A percentile compares a stretch with the other conserved stretches of the same genome.
Conservation (phyloP, 2,113 vertebrate species). For the Gymnarchus niloticus region DNA sequence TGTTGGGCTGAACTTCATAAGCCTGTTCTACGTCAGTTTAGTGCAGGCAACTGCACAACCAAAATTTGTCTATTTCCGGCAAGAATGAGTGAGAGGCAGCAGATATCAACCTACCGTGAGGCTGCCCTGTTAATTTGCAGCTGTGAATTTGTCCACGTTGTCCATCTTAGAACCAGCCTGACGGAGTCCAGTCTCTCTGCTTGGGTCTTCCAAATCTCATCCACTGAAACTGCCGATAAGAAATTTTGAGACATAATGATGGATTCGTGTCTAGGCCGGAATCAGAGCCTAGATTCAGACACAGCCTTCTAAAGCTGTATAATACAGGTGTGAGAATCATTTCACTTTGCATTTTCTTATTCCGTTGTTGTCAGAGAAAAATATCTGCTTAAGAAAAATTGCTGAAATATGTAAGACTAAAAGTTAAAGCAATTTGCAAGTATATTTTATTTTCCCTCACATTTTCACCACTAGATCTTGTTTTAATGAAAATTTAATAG, state of each 20-base stretch:
- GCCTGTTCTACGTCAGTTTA: no score
- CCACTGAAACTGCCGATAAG: neutral
- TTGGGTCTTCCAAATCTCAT: neutral
- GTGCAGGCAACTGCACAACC: no score
- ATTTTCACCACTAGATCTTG: neutral
- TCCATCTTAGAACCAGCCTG: neutral
- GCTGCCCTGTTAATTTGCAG: no score
- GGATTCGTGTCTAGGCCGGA: neutral
- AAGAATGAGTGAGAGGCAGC: no score
- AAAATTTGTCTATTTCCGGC: no score
- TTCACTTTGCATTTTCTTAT: neutral
- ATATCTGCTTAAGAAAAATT: neutral
- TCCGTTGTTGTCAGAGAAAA: neutral
- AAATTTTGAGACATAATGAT: neutral
- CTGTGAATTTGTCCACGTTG: neutral
- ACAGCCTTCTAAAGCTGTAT: no score
- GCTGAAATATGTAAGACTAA: neutral
- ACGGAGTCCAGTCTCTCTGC: neutral
- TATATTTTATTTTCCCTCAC: neutral
- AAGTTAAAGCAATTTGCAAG: neutral
- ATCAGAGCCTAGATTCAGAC: neutral
- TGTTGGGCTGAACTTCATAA: neutral
- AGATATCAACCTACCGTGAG: no score
- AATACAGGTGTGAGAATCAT: neutral
- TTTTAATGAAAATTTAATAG: neutral